Percentiles rank a stretch among this genome's conserved stretches.
Conservation (phyloP, 2,888 invertebrate species). For the Fabriciana adippe region DNA sequence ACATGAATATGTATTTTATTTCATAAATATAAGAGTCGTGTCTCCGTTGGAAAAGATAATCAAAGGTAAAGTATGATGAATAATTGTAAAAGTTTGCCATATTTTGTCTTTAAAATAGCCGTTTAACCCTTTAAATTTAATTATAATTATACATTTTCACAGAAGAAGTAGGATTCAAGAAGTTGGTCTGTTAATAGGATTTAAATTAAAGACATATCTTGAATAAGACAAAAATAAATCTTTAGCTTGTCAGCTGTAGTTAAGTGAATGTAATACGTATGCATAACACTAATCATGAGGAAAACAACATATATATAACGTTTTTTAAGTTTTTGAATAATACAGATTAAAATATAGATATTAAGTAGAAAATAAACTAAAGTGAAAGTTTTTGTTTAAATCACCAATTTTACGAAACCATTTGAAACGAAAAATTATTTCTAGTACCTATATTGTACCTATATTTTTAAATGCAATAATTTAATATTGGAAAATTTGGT, state of each 20-base stretch:
- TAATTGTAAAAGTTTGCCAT: conserved; percentile 72
- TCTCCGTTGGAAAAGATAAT: conserved; percentile 55
- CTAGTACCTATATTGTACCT: no score
- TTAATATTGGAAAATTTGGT: no score
- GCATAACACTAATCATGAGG: conserved; percentile 43
- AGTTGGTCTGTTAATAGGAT: background rate
- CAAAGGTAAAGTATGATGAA: conserved; percentile 64
- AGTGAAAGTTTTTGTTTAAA: conserved; percentile 13
- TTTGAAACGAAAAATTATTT: no score
- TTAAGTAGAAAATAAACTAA: background rate
- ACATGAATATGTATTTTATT: conserved; percentile 55
- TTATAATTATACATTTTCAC: conserved; percentile 46
- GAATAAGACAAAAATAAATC: conserved; percentile 51
- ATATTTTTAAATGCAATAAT: no score
- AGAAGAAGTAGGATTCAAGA: conserved; percentile 29
- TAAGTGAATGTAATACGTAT: conserved; percentile 47
- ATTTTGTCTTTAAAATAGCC: conserved; percentile 72
- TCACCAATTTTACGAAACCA: background rate
- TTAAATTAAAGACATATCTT: conserved; percentile 22
- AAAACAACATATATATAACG: conserved; percentile 36
- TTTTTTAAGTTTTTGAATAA: conserved; percentile 27
- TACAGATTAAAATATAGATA: background rate
- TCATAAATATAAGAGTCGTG: conserved; percentile 46
- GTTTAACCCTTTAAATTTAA: conserved; percentile 52
- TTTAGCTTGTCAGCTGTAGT: conserved; percentile 50